Evolutionary conservation across 2,113 vertebrate genomes (phyloP).

Genomic region (Phrynosoma blainvillii): DNA sequence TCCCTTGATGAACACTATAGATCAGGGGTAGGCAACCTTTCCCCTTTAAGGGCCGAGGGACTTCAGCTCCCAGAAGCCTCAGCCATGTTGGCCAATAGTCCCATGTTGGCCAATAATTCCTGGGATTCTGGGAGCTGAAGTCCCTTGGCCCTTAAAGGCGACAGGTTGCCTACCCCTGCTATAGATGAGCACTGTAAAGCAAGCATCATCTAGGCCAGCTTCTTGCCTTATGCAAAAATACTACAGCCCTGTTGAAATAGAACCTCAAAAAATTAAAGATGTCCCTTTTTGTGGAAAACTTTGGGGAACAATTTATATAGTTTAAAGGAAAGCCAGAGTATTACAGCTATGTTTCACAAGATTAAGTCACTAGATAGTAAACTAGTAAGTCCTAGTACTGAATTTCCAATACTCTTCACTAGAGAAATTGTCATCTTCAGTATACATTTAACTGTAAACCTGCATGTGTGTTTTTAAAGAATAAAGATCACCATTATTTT

Average conservation of each 20-base stretch:
- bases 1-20: not conserved
- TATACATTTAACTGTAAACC: not conserved
- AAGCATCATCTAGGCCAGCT: not conserved
- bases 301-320: not conserved
- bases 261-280: not conserved
- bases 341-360: not conserved
- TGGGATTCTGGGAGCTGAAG: too few relatives aligned
- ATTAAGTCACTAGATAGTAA: not conserved
- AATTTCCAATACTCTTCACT: not conserved
- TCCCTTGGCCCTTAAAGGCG: too few relatives aligned
- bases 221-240: not conserved
- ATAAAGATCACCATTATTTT: not conserved
- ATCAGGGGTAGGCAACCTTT: too few relatives aligned
- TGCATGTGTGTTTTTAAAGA: not conserved
- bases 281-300: not conserved
- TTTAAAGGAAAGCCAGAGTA: not conserved
- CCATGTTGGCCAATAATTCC: too few relatives aligned
- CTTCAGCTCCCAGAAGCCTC: too few relatives aligned
- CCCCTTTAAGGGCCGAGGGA: too few relatives aligned
- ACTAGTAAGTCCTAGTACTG: not conserved
- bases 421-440: not conserved
- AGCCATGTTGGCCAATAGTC: too few relatives aligned
- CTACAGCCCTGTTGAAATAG: not conserved
- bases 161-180: not conserved
- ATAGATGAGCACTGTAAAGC: not conserved